Conservation (phyloP, 2,113 vertebrate species). For the Hystrix brachyura region DNA sequence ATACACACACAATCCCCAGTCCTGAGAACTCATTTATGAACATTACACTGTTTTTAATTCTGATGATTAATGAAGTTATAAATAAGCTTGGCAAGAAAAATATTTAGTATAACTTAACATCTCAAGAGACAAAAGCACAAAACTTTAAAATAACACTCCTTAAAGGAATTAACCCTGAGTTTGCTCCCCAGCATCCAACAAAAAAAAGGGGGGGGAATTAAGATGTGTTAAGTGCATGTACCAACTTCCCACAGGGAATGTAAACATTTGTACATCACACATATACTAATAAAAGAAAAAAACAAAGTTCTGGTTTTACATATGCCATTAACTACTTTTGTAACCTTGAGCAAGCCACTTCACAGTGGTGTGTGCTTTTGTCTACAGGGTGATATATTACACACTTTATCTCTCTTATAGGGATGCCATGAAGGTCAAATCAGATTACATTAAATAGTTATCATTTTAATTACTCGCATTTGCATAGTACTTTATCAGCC, state of each 20-base stretch:
- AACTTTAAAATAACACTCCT: slow-evolving; percentile 29
- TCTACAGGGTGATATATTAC: slow-evolving; percentile 2
- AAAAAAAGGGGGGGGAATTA: background rate
- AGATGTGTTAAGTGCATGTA: background rate
- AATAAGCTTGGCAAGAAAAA: slow-evolving; percentile 58
- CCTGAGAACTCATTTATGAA: background rate
- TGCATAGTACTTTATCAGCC: slow-evolving; percentile 66
- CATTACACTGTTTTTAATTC: slow-evolving; percentile 34
- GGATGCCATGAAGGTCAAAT: slow-evolving; percentile 65
- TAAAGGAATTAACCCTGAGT: background rate
- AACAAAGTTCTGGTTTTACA: background rate
- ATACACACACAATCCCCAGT: background rate
- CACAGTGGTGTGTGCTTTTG: background rate
- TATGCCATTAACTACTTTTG: background rate
- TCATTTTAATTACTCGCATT: slow-evolving; percentile 71
- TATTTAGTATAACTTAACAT: slow-evolving; percentile 22
- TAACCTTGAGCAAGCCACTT: slow-evolving; percentile 53
- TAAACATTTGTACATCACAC: background rate
- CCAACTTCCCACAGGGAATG: background rate
- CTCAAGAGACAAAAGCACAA: slow-evolving; percentile 30
- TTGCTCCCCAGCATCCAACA: no score
- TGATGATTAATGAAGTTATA: slow-evolving; percentile 56
- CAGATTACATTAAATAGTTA: slow-evolving; percentile 71
- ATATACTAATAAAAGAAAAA: background rate
- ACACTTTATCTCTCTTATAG: slow-evolving; percentile 34